Evolutionary conservation across 2,888 invertebrate genomes (phyloP), one percentile per base, ranked within the genome.

Genomic region (Frankliniella intonsa): DNA sequence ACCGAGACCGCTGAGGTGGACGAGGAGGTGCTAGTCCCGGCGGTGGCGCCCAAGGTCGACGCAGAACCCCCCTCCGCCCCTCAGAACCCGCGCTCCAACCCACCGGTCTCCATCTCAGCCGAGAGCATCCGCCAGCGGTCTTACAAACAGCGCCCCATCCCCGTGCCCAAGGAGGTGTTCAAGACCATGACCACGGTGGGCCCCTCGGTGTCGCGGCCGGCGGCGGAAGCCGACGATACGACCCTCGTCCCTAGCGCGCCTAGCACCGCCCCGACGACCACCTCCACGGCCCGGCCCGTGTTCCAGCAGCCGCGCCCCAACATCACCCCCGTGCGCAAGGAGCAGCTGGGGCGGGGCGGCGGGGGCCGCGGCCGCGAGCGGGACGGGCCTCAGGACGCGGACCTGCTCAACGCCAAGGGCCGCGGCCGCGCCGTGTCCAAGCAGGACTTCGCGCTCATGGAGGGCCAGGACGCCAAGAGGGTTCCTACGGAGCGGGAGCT

Each of bases 111-210:
- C 2, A 83, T 84, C 81, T 80, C 84, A 7, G 69, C 69, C 69
- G 38, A 84, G 82, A 79, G 82, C 81, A n/a, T 84, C 82, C 51
- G 81, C 83, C 49, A 83, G 83, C 62, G 82, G 80, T 80, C 81
- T 80, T 62, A 83, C 84, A 22, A 83, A 83, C 49, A 81, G 81
- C 51, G 81, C 10, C 49, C 81, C 8, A 65, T 83, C 12, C 83
- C 83, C n/a, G 84, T 84, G 17, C 82, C 84, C 3, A 84, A 83
- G 65, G 82, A 84, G 27, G 83, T 84, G 14, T 84, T 84, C n/a
- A 84, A 12, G 83, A 83, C 55, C 83, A 83, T 38, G 83, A 83
- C 65, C 65, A 82, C 49, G 84, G 83, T 25, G 80, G 82, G 3
- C 80, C 83, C 80, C 76, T 85, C 50, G 84, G 84, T 14, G 55